A percentile compares a stretch with the other conserved stretches of the same genome.
phyloP scores from a whole-genome alignment of 2,797 vertebrate genomes.

The Myotis findleyi region DNA sequence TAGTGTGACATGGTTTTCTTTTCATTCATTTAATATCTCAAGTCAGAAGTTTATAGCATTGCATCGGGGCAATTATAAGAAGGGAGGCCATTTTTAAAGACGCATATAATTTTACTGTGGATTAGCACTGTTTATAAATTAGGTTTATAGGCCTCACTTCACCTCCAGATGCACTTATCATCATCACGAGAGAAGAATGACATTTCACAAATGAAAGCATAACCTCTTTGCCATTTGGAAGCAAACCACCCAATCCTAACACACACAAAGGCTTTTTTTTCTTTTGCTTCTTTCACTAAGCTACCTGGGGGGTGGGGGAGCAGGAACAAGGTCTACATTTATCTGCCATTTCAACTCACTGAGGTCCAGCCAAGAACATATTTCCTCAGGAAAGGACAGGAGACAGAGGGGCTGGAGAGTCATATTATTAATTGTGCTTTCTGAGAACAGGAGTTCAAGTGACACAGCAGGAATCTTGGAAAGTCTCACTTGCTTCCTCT shows the following conservation, averaged over 20 bases:
- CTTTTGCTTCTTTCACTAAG: neutral
- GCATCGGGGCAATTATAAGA: constrained; percentile 56
- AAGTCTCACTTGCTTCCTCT: constrained; percentile 57
- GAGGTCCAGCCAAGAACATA: constrained; percentile 51
- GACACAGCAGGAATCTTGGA: constrained; percentile 60
- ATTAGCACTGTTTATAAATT: constrained; percentile 59
- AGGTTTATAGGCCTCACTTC: constrained; percentile 41
- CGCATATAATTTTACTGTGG: constrained; percentile 60
- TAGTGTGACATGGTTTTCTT: constrained; percentile 75
- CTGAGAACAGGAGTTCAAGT: constrained; percentile 47
- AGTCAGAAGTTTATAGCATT: constrained; percentile 69
- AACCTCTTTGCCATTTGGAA: constrained; percentile 65
- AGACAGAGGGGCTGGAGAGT: constrained; percentile 56
- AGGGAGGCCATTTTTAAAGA: constrained; percentile 63
- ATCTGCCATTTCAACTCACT: constrained; percentile 49
- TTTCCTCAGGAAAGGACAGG: constrained; percentile 72
- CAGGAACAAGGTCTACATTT: constrained; percentile 65
- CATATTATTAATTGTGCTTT: constrained; percentile 52
- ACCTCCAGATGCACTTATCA: constrained; percentile 48
- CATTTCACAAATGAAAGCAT: constrained; percentile 61
- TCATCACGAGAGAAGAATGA: constrained; percentile 32
- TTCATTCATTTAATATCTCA: constrained; percentile 76
- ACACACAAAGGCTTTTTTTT: constrained; percentile 49
- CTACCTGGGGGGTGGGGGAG: neutral
- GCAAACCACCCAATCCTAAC: constrained; percentile 32